Evolutionary conservation across 2,888 invertebrate species (phyloP), one percentile per base, ranked within the genome.

Genomic region (Neoitamus cyanurus): DNA sequence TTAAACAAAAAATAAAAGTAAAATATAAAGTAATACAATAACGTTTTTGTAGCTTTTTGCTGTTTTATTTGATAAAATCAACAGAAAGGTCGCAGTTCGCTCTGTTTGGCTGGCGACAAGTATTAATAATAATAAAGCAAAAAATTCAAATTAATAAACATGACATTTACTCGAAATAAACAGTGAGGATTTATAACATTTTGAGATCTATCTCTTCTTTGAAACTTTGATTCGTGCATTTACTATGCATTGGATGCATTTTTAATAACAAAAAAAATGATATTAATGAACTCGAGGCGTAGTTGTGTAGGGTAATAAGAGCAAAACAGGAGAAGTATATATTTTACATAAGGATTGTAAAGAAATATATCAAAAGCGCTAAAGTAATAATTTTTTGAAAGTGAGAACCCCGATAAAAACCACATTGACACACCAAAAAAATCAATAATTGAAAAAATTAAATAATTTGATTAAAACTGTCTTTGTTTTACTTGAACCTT

Each of bases 331-430:
- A 73, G 37, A 73, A 36, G 37, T 37, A 34, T 73, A 73, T 73
- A 73, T 73, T 73, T 73, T 73, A 73, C 73, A 73, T 73, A 73
- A 73, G 73, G 36, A 36, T 73, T 37, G 73, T 73, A 73, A 73
- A 73, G 34, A 73, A 73, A 73, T 73, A 73, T 73, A 73, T 73
- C 73, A 73, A 37, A 34, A 37, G 25, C 36, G 73, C 37, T 73
- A 73, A 73, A 37, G 73, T 73, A 73, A 73, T 20, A 73, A 34
- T 58, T 58, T 48, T 58, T 58, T 58, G 58, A 58, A 58, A 58
- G 58, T 58, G 58, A 58, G 58, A 58, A 58, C 58, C 58, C 58
- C 58, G 58, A 58, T 58, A 25, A 58, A 58, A 58, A 58, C 58
- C 58, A 58, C 58, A 58, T 58, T 58, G 20, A 58, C 25, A 58